Base-by-base conservation (phyloP, 2,888 invertebrate species). In the Melinaea menophilus region DNA sequence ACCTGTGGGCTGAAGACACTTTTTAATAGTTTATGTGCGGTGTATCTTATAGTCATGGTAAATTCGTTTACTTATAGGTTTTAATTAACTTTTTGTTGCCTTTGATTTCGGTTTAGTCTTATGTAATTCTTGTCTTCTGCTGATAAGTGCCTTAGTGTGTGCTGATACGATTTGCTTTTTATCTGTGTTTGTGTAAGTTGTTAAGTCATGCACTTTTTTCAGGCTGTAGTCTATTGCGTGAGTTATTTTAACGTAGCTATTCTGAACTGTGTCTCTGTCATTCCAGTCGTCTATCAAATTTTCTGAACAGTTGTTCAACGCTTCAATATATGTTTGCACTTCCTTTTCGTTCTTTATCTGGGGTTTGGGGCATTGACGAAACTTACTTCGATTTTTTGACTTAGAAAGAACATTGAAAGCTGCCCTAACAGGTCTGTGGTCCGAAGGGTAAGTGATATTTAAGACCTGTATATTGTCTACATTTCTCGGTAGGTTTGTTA, bases 381-480 rank as follows among this genome's bases (percentile, higher is more conserved):
- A 61, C 3, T 56, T 61, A 5, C 34, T 47, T 0, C 56, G 4
- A 34, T 22, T 56, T 61, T 56, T 62, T 47, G 2, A 11, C 9
- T 4, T 47, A 3, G 47, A 7, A 33, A 12, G 55, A 37, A 37
- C 41, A n/a, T 51, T 61, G 5, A 67, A 56, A 22, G 60, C 31
- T n/a, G 59, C 59, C 22, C 65, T 66, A 4, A 68, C 58, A n/a
- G 9, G 33, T 31, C 62, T 64, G 37, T 67, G 65, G 35, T 67
- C 64, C 47, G 65, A 22, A 22, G 22, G 22, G 22, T 22, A 22
- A 22, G 22, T 22, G 66, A 58, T 47, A 22, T 58, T 58, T 33
- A 58, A 5, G 31, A 47, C 48, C 33, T 58, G 58, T 31, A 58
- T 58, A 31, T 58, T 59, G 35, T 54, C n/a, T 51, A 59, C 7